A percentile compares a stretch with the other conserved stretches of the same genome.
phyloP scores from a whole-genome alignment of 2,888 invertebrate species.

The Ectemnius continuus region DNA sequence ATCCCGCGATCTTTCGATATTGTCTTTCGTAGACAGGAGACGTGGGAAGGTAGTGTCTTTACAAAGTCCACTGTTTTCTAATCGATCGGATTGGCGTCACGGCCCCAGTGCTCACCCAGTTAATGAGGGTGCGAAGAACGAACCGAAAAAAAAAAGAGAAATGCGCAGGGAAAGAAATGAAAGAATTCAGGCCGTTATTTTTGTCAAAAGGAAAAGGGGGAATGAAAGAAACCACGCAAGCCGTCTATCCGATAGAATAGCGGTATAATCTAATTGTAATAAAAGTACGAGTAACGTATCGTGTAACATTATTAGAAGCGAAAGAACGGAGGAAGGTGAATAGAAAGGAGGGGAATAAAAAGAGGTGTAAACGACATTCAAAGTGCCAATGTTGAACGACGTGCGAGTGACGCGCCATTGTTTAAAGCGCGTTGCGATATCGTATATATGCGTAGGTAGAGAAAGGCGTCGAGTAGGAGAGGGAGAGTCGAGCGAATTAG shows the following conservation, averaged over 20 bases:
- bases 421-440: conserved; percentile 40
- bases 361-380: conserved; percentile 54
- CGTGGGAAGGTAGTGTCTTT: conserved; percentile 25
- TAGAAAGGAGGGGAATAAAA: too few relatives aligned
- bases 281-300: conserved; percentile 49
- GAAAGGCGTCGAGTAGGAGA: conserved; percentile 1
- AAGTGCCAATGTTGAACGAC: conserved; percentile 68
- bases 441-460: conserved; percentile 44
- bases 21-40: conserved; percentile 20
- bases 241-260: conserved; percentile 54
- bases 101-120: conserved; percentile 56
- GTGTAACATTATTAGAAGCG: conserved; percentile 50
- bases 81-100: conserved; percentile 33
- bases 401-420: conserved; percentile 40
- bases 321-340: conserved; percentile 15
- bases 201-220: conserved; percentile 39
- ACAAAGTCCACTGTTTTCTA: conserved; percentile 45
- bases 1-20: conserved; percentile 27
- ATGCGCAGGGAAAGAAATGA: background rate
- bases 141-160: conserved; percentile 4
- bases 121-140: conserved; percentile 24
- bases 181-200: conserved; percentile 54
- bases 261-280: conserved; percentile 58
- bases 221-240: conserved; percentile 44
- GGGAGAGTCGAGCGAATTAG: conserved; percentile 34